These are phyloP conservation scores for Pasiphila rectangulata DNA, from an alignment of 2,888 invertebrate genomes.

Conservation along the genomic window DNA sequence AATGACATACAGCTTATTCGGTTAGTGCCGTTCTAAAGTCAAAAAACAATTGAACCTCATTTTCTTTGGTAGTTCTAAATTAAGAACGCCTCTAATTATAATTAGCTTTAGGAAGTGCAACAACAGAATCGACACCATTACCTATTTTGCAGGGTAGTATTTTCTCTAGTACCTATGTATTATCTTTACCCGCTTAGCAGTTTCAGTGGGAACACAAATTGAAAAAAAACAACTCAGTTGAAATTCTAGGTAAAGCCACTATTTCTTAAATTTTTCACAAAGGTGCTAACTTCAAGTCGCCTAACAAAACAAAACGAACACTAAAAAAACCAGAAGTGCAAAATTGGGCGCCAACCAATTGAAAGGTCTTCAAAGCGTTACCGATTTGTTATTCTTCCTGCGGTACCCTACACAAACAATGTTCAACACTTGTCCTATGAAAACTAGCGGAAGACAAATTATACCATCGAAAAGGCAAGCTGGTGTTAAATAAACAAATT, in stretches of 20 bases:
- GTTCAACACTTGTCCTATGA: neutral
- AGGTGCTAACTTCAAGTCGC: neutral
- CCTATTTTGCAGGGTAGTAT: too few species aligned
- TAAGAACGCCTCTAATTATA: too few species aligned
- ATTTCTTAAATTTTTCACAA: neutral
- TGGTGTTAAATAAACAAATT: conserved; percentile 12
- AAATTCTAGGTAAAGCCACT: too few species aligned
- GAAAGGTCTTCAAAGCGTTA: conserved; percentile 7
- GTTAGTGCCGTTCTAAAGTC: too few species aligned
- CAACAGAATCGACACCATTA: too few species aligned
- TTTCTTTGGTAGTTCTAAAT: too few species aligned
- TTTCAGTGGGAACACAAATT: too few species aligned
- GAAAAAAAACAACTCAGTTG: too few species aligned
- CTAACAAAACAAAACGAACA: neutral
- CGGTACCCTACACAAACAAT: conserved; percentile 14
- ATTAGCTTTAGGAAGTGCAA: too few species aligned
- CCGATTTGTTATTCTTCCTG: conserved; percentile 4
- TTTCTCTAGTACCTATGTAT: too few species aligned
- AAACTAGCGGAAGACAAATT: conserved; percentile 4
- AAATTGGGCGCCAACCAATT: conserved; percentile 7
- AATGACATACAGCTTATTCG: too few species aligned
- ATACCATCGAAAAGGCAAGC: conserved; percentile 9
- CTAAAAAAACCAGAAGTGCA: conserved; percentile 4
- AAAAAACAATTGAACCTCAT: neutral
- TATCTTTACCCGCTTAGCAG: too few species aligned